Base-by-base conservation (phyloP, 2,113 vertebrate genomes). In the Setophaga petechia region DNA sequence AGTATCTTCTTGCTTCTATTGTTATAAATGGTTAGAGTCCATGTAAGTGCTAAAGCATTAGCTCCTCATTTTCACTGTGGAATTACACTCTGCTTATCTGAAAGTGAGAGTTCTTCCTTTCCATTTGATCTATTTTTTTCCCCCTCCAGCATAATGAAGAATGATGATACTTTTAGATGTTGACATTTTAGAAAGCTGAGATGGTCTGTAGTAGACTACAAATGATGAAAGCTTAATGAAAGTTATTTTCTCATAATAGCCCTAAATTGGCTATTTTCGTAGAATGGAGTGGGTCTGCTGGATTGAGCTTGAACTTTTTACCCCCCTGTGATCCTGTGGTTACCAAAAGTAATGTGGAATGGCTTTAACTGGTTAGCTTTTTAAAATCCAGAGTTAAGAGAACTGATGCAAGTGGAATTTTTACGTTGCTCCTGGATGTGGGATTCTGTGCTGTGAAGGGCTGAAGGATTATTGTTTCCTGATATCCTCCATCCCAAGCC, bases 171-270 rank as follows among this genome's bases (percentile, higher is more conserved):
- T 96, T 97, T 95, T 80, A 95, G 73, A 94, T 96, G 94, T 81
- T 94, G 94, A 96, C 94, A 93, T 94, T 97, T 97, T 89, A 84
- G 96, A 94, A 94, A 92, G 86, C 94, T 92, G 89, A 93, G 85
- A 96, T 96, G 86, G 68, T 94, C 80, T 91, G 87, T 80, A 75
- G 93, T 80, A 89, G 84, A 90, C 78, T 90, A 80, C 77, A 96
- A 98, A 95, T 96, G 96, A 97, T 97, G 96, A 98, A 97, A 95
- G 82, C 95, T 95, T 97, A 97, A 97, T 96, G 96, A 94, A 97
- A 97, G 94, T 94, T 97, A 97, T 98, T 97, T 97, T 97, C 89
- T 95, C 93, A 85, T 96, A 95, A 93, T 96, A 95, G 71, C 67
- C 81, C 79, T 73, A 97, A 97, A 98, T 95, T 95, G 85, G 77